These are phyloP conservation scores for Dione vanillae DNA, from an alignment of 2,888 invertebrate species.

Conservation along the genomic window DNA sequence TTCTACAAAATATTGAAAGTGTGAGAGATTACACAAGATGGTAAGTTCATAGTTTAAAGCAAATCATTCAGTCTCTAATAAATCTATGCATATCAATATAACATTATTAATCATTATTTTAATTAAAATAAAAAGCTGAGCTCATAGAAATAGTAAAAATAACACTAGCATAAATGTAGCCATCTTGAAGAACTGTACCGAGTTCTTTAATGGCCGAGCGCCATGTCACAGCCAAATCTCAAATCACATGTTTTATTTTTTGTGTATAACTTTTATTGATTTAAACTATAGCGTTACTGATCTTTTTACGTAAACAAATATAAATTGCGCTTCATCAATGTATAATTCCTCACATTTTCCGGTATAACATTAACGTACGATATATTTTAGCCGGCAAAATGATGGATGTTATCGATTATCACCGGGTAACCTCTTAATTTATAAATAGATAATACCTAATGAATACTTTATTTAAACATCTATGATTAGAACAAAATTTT, in stretches of 20 bases:
- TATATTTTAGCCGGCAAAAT: slow-evolving; percentile 17
- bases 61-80: not conserved
- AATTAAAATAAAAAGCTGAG: not conserved
- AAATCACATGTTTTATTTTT: slow-evolving; percentile 58
- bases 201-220: slow-evolving; percentile 65
- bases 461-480: not conserved
- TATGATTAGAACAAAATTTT: no score
- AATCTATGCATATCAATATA: not conserved
- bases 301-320: not conserved
- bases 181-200: slow-evolving; percentile 66
- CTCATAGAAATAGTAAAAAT: slow-evolving; percentile 24
- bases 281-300: not conserved
- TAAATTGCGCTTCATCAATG: not conserved
- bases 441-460: not conserved
- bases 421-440: slow-evolving; percentile 16
- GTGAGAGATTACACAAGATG: slow-evolving; percentile 53
- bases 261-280: slow-evolving; percentile 2
- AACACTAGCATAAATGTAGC: slow-evolving; percentile 71
- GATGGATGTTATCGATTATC: slow-evolving; percentile 19
- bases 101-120: not conserved
- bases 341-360: not conserved
- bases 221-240: slow-evolving; percentile 66
- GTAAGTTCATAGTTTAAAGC: slow-evolving; percentile 45
- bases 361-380: slow-evolving; percentile 1
- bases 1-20: slow-evolving; percentile 45